Evolutionary conservation across 2,113 vertebrate genomes (phyloP), one percentile per base, ranked within the genome.

Genomic region (Barnardius zonarius): DNA sequence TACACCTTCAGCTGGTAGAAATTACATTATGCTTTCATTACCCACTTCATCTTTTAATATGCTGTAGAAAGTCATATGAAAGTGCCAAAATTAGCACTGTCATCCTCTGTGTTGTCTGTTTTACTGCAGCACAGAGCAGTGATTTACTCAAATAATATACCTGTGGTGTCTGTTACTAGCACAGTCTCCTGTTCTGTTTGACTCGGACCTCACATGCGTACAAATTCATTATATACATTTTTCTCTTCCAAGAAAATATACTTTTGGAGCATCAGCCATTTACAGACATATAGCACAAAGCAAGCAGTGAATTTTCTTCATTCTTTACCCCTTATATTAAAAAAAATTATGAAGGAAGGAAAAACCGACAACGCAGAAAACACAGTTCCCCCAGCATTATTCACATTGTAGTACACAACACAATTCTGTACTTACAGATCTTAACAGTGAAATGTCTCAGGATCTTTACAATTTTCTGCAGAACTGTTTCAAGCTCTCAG

Each of bases 341-440:
- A 97, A 88, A 70, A 96, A 96, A 93, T 33, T 48, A 68, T 23
- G 24, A 57, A 68, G 81, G 68, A 59, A 75, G 59, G 28, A 52
- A 46, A 23, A 86, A 44, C 4, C n/a, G 16, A 10, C 84, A 76
- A 14, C 81, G 64, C 80, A 41, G 94, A 91, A 64, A 61, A 72
- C 10, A 81, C 95, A 33, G 91, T 55, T 96, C 66, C 66, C 97
- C 93, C 94, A 33, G 89, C 89, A 73, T 59, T 61, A 61, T 57
- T 81, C 94, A 37, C 95, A 70, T 69, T 95, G 97, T 97, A 91
- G 97, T 51, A 95, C 88, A 83, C 96, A 82, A 94, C 93, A 24
- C 88, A 33, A 18, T 64, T 92, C 95, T 43, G 96, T 98, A 98
- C 98, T 98, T 96, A 98, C 98, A 96, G 97, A 93, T 95, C 90